Evolutionary conservation across 1,140 invertebrate species (phyloP).

Genomic region (Melanaphis sacchari): DNA sequence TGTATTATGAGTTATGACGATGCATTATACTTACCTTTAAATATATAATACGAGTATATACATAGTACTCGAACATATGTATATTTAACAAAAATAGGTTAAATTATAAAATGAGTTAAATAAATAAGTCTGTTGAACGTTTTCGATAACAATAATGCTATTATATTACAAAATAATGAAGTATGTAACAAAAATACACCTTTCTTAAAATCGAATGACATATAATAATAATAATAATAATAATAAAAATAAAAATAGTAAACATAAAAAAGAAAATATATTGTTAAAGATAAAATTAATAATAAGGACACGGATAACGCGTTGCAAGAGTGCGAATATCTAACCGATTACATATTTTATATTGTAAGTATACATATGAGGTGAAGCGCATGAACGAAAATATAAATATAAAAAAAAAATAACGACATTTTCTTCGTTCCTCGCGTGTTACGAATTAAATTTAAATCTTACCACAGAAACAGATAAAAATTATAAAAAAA

Average conservation of each 20-base stretch:
- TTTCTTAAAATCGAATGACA: slow-evolving; percentile 39
- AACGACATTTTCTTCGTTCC: neutral
- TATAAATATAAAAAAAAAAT: neutral
- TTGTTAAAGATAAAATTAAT: slow-evolving; percentile 28
- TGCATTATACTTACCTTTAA: neutral
- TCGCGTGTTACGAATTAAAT: neutral
- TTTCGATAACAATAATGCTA: slow-evolving; percentile 50
- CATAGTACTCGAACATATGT: too few relatives aligned
- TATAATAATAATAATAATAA: slow-evolving; percentile 35
- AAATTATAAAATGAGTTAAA: neutral
- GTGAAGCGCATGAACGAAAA: neutral
- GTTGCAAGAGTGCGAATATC: neutral
- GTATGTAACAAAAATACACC: slow-evolving; percentile 56
- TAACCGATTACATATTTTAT: slow-evolving; percentile 4
- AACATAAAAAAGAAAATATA: slow-evolving; percentile 13
- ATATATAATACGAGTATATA: too few relatives aligned
- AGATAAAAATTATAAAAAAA: neutral
- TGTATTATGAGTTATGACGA: neutral
- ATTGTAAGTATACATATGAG: neutral
- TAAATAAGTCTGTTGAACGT: neutral
- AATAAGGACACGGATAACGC: slow-evolving; percentile 28
- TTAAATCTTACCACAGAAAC: neutral
- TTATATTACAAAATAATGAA: slow-evolving; percentile 48
- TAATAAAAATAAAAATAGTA: slow-evolving; percentile 23
- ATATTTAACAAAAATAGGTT: neutral